Base-by-base conservation (phyloP, 2,113 vertebrate genomes). In the Mobula hypostoma region DNA sequence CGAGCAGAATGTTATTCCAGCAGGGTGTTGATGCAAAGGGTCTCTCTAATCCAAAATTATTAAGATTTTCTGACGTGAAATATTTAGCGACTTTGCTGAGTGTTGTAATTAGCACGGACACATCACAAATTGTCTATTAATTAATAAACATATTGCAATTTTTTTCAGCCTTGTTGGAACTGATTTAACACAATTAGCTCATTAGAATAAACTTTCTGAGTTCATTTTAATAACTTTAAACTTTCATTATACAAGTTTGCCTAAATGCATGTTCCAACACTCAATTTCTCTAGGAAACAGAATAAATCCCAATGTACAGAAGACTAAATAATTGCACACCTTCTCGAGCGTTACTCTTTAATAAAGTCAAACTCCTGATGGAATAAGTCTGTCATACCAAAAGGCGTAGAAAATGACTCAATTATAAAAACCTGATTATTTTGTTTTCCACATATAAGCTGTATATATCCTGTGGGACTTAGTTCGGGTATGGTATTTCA, bases 361-460 rank as follows among this genome's bases (percentile, higher is more conserved):
- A 93, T 93, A 93, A 93, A 93, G 68, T 93, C 24, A 32, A 56
- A 74, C 68, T 93, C 91, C 91, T 40, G 11, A 48, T 9, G 91
- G 90, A 93, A 93, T 74, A 72, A 93, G 68, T 27, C 90, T 93
- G 68, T 93, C 68, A 48, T 11, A 72, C 90, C 32, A 24, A 93
- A 93, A 93, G 32, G 72, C 72, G 48, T 93, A 72, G 90, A 70
- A 66, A 93, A 93, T 48, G 68, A 74, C 90, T 93, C 90, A 93
- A 74, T 74, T 93, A 56, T 74, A 90, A 63, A 15, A 90, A 32
- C 29, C 58, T 32, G 61, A 90, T 90, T 90, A 90, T 68, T 66
- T 66, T 90, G 29, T 90, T 90, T 66, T 17, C 19, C 85, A 12
- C 32, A 12, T 32, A 66, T 68, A 36, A 68, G 29, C n/a, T 66